Evolutionary conservation across 2,797 vertebrate species (phyloP).

Genomic region (Chrosomus eos): DNA sequence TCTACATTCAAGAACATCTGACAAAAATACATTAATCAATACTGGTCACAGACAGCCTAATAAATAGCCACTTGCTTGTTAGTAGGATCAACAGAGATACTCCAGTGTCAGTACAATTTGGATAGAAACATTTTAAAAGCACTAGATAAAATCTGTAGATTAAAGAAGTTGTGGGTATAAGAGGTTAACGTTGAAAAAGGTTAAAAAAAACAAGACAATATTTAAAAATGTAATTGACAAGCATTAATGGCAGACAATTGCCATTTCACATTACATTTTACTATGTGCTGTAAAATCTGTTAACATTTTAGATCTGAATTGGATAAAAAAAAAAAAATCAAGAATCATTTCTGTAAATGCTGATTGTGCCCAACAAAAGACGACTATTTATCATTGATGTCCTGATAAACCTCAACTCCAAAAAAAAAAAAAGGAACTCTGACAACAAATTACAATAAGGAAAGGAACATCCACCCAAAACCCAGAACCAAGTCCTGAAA

Average conservation of each 20-base stretch:
- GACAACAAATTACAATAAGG: neutral
- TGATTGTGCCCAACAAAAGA: neutral
- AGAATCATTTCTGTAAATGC: neutral
- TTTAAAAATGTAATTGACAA: neutral
- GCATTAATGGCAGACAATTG: neutral
- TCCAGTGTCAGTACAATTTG: conserved; percentile 2
- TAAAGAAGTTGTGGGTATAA: neutral
- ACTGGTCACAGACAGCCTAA: conserved; percentile 2
- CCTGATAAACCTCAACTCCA: conserved; percentile 6
- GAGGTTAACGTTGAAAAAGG: neutral
- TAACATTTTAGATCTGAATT: neutral
- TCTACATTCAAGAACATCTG: neutral
- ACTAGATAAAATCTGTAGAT: neutral
- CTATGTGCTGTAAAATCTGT: neutral
- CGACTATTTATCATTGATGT: neutral
- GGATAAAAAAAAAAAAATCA: neutral
- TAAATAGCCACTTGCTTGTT: conserved; percentile 10
- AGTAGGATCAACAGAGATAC: neutral
- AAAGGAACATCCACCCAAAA: conserved; percentile 29
- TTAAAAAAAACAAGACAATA: neutral
- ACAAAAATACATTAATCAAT: conserved; percentile 23
- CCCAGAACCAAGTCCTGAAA: conserved; percentile 21
- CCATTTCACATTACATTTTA: neutral
- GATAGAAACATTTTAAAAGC: neutral
- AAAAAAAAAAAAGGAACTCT: neutral